Conservation (phyloP, 2,113 vertebrate genomes). For the Noctilio leporinus region DNA sequence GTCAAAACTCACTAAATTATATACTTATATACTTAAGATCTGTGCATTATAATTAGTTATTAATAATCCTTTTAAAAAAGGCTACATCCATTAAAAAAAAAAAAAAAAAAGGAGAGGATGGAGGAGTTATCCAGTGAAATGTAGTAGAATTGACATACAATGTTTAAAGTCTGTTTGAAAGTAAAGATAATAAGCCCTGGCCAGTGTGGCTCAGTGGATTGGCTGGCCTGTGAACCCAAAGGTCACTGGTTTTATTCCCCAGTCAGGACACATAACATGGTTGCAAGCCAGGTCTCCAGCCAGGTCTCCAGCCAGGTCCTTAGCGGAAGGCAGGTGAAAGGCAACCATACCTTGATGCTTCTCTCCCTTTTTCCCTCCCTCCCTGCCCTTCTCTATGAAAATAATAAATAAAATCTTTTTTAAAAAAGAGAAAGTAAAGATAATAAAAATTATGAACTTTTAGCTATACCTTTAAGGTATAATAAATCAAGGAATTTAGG, state of each 20-base stretch:
- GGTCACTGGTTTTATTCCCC: no score
- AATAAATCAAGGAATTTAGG: neutral
- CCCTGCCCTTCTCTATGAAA: no score
- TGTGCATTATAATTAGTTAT: neutral
- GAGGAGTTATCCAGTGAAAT: neutral
- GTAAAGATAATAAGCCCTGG: neutral
- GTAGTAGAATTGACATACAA: neutral
- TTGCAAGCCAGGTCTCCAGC: no score
- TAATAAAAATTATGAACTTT: neutral
- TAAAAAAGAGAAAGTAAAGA: conserved; percentile 17
- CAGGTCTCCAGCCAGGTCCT: no score
- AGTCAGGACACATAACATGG: no score
- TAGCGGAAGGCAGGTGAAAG: no score
- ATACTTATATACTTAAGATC: neutral
- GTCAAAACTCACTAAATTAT: neutral
- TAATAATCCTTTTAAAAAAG: no score
- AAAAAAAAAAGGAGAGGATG: fast-evolving
- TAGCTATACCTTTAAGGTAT: neutral
- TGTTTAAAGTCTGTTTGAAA: neutral
- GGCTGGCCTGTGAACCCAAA: no score
- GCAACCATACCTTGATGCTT: no score
- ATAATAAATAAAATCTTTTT: neutral
- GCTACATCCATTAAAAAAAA: neutral
- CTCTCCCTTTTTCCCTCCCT: no score
- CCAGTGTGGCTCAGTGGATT: no score